Percentiles rank a stretch among this genome's conserved stretches.
These are phyloP conservation scores for Phyllostomus discolor DNA, from an alignment of 2,113 vertebrate species.

Conservation along the genomic window DNA sequence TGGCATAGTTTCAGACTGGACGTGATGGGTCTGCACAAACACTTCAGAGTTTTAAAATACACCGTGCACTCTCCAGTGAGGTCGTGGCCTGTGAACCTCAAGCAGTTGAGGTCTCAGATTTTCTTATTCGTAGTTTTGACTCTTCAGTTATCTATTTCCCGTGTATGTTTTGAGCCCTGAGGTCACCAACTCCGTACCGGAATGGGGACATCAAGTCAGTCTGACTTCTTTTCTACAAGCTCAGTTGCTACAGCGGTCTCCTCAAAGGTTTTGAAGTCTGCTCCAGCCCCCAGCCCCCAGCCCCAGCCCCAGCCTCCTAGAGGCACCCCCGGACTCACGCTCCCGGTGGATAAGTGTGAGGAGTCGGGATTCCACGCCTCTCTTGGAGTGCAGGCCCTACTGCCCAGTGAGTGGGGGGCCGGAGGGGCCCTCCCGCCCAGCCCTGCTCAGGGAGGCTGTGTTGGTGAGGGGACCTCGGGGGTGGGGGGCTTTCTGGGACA, in stretches of 20 bases:
- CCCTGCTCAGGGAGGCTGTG: not conserved
- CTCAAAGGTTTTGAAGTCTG: not conserved
- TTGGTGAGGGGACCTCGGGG: not conserved
- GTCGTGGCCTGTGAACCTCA: not conserved
- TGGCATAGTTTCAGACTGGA: constrained; percentile 49
- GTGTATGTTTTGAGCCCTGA: not conserved
- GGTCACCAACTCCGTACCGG: not conserved
- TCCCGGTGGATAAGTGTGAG: not conserved
- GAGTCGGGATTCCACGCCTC: not conserved
- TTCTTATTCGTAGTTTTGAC: constrained; percentile 29
- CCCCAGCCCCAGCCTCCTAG: not conserved
- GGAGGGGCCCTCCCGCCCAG: not conserved
- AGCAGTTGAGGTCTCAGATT: not conserved
- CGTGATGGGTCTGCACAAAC: not conserved
- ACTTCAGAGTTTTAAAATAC: not conserved
- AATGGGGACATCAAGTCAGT: not conserved
- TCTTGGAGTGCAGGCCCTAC: not conserved
- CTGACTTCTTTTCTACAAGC: not conserved
- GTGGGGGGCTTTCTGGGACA: not conserved
- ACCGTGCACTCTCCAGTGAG: not conserved
- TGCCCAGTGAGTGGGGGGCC: not conserved
- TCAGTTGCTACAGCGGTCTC: not conserved
- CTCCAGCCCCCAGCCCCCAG: not conserved
- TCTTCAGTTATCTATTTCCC: constrained; percentile 10
- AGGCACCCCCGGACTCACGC: not conserved